A percentile compares a stretch with the other conserved stretches of the same genome.
phyloP scores from a whole-genome alignment of 2,888 invertebrate genomes.

The Pegoplata infirma region DNA sequence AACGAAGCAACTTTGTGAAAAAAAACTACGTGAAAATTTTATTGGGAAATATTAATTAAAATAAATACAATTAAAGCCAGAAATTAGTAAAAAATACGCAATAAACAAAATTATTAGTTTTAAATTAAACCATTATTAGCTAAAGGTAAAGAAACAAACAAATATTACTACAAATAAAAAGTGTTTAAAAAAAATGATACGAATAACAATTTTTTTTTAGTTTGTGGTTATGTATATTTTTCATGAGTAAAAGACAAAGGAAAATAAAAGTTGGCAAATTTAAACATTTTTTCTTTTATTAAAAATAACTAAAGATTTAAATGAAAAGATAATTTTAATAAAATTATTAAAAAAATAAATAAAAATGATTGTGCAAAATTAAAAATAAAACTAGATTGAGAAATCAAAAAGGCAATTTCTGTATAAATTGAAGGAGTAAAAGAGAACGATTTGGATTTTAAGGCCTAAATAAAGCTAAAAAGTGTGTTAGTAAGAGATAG shows the following conservation, averaged over 20 bases:
- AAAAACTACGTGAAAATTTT: constrained; percentile 36
- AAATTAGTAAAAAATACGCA: constrained; percentile 15
- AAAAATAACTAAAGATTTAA: neutral
- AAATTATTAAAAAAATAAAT: neutral
- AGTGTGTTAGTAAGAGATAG: constrained; percentile 14
- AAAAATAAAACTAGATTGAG: constrained; percentile 34
- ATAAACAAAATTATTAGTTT: constrained; percentile 51
- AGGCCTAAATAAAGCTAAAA: neutral
- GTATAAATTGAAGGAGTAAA: constrained; percentile 14
- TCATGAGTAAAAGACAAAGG: constrained; percentile 1
- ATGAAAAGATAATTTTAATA: neutral
- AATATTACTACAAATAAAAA: constrained; percentile 7
- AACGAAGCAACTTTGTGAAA: constrained; percentile 38
- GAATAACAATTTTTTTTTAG: no score
- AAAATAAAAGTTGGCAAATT: neutral
- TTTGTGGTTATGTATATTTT: constrained; percentile 58
- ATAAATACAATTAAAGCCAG: neutral
- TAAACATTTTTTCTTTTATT: neutral
- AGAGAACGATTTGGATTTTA: constrained; percentile 9
- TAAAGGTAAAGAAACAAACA: constrained; percentile 38
- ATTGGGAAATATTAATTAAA: constrained; percentile 31
- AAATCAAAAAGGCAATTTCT: constrained; percentile 43
- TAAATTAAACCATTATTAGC: constrained; percentile 13
- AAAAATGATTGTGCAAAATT: constrained; percentile 45
- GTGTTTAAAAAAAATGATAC: constrained; percentile 7